Conservation (phyloP, 2,888 invertebrate species). For the Orchesellides sinensis region DNA sequence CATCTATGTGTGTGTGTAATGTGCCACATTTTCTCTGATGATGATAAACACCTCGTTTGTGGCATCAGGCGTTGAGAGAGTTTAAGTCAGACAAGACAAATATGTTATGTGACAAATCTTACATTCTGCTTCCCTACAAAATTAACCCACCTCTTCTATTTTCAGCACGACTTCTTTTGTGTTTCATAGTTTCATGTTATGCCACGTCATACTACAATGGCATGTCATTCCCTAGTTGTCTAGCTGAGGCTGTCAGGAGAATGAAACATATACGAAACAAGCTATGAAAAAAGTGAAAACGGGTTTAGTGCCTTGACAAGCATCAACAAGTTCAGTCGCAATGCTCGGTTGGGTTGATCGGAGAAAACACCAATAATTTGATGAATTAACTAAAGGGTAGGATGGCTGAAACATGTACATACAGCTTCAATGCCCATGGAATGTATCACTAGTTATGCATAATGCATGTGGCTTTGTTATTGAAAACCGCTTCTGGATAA, state of each 20-base stretch:
- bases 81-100: neutral
- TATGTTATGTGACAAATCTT: neutral
- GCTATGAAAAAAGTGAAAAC: neutral
- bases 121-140: neutral
- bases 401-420: too few species aligned
- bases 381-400: too few species aligned
- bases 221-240: slow-evolving; percentile 5
- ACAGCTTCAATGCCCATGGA: too few species aligned
- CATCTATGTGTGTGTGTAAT: too few species aligned
- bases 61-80: neutral
- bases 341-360: neutral
- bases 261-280: neutral
- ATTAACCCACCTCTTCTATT: slow-evolving; percentile 26
- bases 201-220: neutral
- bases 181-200: slow-evolving; percentile 1
- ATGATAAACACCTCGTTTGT: neutral
- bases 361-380: too few species aligned
- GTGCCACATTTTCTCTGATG: neutral
- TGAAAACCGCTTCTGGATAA: too few species aligned
- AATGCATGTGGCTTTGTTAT: too few species aligned
- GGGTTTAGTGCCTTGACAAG: slow-evolving; percentile 39
- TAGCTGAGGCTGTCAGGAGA: neutral
- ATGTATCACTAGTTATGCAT: too few species aligned
- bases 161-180: neutral
- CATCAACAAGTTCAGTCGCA: slow-evolving; percentile 44